These are phyloP conservation scores for Microctenopoma lineatum DNA, from an alignment of 2,797 vertebrate genomes.

Conservation along the genomic window DNA sequence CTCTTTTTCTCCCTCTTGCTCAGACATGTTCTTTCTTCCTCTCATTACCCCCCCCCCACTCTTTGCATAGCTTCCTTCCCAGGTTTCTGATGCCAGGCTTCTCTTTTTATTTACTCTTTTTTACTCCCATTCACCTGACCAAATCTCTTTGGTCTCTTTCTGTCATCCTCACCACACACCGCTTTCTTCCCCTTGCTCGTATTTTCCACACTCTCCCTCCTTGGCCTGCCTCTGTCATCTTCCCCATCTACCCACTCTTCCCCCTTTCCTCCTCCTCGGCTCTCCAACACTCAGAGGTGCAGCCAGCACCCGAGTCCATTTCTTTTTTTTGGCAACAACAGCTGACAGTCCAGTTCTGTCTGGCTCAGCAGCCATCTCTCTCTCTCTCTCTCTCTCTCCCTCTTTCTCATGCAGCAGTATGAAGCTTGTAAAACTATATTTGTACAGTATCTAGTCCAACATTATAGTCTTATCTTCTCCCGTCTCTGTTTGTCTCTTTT, in stretches of 20 bases:
- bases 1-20: conserved; percentile 3
- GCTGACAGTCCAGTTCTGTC: conserved; percentile 63
- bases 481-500: neutral
- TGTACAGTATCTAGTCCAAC: conserved; percentile 1
- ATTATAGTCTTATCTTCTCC: neutral
- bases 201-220: conserved; percentile 44
- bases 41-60: conserved; percentile 13
- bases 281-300: conserved; percentile 64
- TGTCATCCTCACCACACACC: conserved; percentile 34
- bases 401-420: too few species aligned
- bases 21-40: conserved; percentile 30
- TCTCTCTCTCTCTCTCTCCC: conserved; percentile 27
- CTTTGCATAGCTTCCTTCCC: conserved; percentile 20
- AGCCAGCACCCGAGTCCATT: conserved; percentile 66
- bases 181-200: conserved; percentile 19
- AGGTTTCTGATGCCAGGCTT: conserved; percentile 27
- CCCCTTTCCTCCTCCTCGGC: conserved; percentile 3
- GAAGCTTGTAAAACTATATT: neutral
- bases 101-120: conserved; percentile 32
- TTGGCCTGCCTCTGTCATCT: conserved; percentile 50
- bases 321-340: conserved; percentile 64
- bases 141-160: conserved; percentile 39
- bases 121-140: conserved; percentile 13
- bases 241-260: conserved; percentile 12
- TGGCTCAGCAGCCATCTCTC: conserved; percentile 47